Evolutionary conservation across 1,140 invertebrate species (phyloP).

Genomic region (Rhagoletis zephyria): DNA sequence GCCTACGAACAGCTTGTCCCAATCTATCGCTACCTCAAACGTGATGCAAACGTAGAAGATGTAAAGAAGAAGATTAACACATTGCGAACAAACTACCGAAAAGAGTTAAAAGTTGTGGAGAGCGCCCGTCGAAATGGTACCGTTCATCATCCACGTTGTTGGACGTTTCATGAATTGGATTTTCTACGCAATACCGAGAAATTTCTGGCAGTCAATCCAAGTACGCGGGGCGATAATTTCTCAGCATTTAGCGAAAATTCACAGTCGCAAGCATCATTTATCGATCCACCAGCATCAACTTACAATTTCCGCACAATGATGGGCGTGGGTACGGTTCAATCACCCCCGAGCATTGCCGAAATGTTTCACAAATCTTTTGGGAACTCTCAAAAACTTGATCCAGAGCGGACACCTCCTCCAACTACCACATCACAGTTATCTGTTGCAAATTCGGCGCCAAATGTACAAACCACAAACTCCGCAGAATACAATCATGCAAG

Average conservation of each 20-base stretch:
- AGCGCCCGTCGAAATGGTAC: slow-evolving; percentile 64
- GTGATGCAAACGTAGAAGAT: slow-evolving; percentile 69
- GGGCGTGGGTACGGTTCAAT: not conserved
- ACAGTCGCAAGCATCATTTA: slow-evolving; percentile 63
- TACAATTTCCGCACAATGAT: slow-evolving; percentile 47
- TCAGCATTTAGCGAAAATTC: slow-evolving; percentile 64
- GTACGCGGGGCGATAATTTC: slow-evolving; percentile 61
- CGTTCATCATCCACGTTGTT: slow-evolving; percentile 67
- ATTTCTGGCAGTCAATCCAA: slow-evolving; percentile 67
- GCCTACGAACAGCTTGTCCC: slow-evolving; percentile 68
- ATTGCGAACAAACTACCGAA: slow-evolving; percentile 68
- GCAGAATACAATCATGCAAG: slow-evolving; percentile 11
- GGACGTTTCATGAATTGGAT: slow-evolving; percentile 70
- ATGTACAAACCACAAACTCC: not conserved
- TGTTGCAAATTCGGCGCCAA: not conserved
- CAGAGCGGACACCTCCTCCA: slow-evolving; percentile 60
- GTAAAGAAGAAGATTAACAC: slow-evolving; percentile 72
- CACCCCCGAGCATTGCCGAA: slow-evolving; percentile 66
- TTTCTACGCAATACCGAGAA: slow-evolving; percentile 70
- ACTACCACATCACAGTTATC: slow-evolving; percentile 52
- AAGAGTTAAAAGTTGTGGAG: slow-evolving; percentile 68
- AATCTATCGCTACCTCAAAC: slow-evolving; percentile 69
- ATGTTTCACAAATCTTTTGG: slow-evolving; percentile 72
- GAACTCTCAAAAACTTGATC: slow-evolving; percentile 49
- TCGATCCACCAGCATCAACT: slow-evolving; percentile 59